A percentile compares a stretch with the other conserved stretches of the same genome.
phyloP scores from a whole-genome alignment of 2,888 invertebrate species.

The Thelaira solivaga region DNA sequence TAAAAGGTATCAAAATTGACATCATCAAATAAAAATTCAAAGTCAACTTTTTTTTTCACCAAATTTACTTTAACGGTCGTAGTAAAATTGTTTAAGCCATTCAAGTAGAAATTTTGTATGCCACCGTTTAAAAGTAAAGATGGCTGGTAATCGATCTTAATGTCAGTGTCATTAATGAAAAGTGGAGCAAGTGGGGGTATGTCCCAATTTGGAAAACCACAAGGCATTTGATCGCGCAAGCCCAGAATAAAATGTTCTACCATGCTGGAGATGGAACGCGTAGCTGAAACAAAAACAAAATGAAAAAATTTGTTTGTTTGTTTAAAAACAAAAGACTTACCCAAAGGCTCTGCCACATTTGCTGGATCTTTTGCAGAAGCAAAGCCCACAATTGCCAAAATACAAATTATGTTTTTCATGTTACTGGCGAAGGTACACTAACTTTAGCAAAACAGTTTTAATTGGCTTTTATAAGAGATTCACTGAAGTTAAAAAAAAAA shows the following conservation, averaged over 20 bases:
- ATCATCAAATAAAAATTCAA: conserved; percentile 68
- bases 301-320: too few species aligned
- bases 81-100: conserved; percentile 71
- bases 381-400: conserved; percentile 70
- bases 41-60: conserved; percentile 69
- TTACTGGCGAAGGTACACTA: conserved; percentile 55
- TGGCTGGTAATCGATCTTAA: conserved; percentile 66
- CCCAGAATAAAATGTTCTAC: conserved; percentile 66
- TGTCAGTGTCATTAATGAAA: conserved; percentile 65
- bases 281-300: conserved; percentile 61
- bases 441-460: too few species aligned
- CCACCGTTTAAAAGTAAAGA: conserved; percentile 65
- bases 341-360: conserved; percentile 63
- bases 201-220: conserved; percentile 69
- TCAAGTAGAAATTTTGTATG: conserved; percentile 68
- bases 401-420: conserved; percentile 71
- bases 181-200: conserved; percentile 73
- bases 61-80: conserved; percentile 70
- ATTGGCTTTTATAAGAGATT: too few species aligned
- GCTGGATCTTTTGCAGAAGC: conserved; percentile 65
- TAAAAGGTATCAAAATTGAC: conserved; percentile 70
- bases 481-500: too few species aligned
- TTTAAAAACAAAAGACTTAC: conserved; percentile 67
- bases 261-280: conserved; percentile 68
- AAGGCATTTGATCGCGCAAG: conserved; percentile 71